Percentiles rank a stretch among this genome's conserved stretches.
phyloP scores from a whole-genome alignment of 2,888 invertebrate species.

The Geophilus truncorum region DNA sequence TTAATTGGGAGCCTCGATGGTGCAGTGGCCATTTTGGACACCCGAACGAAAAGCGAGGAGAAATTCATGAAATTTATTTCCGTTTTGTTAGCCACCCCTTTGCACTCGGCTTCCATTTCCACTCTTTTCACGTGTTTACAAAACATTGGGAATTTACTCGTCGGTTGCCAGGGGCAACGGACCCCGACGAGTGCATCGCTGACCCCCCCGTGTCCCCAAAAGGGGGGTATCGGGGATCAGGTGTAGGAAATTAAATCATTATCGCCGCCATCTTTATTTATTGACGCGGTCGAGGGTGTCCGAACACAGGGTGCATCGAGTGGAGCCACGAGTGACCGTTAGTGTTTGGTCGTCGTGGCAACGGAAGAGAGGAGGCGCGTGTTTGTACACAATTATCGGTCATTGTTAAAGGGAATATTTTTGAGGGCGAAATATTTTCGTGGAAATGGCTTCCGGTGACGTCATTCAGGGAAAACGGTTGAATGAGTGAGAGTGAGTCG shows the following conservation, averaged over 20 bases:
- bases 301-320: background rate
- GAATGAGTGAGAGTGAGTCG: background rate
- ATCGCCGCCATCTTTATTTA: constrained; percentile 25
- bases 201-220: background rate
- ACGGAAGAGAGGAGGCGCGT: constrained; percentile 18
- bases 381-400: constrained; percentile 24
- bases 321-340: constrained; percentile 6
- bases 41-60: too few species aligned
- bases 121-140: background rate
- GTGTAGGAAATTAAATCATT: constrained; percentile 27
- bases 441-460: background rate
- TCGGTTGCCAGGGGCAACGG: background rate
- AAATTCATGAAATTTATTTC: too few species aligned
- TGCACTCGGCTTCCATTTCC: background rate
- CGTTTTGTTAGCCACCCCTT: too few species aligned
- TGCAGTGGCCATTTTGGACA: background rate
- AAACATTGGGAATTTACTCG: background rate
- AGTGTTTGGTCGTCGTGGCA: constrained; percentile 13
- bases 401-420: constrained; percentile 21
- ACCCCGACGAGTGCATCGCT: background rate
- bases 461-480: background rate
- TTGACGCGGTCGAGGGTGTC: background rate
- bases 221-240: background rate
- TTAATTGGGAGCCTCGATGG: background rate
- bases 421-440: constrained; percentile 3